Evolutionary conservation across 2,888 invertebrate species (phyloP).

Genomic region (Calameuta idolon): DNA sequence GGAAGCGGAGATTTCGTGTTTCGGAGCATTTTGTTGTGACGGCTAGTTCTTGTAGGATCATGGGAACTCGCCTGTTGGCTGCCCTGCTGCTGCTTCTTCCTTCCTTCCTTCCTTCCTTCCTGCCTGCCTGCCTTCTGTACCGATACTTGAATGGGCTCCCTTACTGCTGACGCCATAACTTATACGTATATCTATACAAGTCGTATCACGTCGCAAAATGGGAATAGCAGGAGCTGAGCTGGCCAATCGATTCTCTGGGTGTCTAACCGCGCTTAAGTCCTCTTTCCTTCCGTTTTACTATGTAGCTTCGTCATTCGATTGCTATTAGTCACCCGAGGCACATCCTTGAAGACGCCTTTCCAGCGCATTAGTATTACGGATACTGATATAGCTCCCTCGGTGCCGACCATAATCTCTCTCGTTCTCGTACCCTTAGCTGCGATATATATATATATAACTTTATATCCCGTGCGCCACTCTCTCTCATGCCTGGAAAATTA

Average conservation of each 20-base stretch:
- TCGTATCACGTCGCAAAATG: not conserved
- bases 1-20: not conserved
- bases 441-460: slow-evolving; percentile 14
- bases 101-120: too few species aligned
- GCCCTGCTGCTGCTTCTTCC: not conserved
- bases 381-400: not conserved
- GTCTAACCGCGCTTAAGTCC: slow-evolving; percentile 24
- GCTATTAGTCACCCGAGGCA: slow-evolving; percentile 30
- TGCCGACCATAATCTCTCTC: not conserved
- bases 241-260: slow-evolving; percentile 29
- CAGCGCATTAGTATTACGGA: not conserved
- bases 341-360: slow-evolving; percentile 16
- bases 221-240: slow-evolving; percentile 8
- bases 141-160: not conserved
- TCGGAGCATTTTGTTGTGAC: not conserved
- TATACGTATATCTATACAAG: not conserved
- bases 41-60: not conserved
- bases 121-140: not conserved
- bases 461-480: not conserved
- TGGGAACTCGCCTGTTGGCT: not conserved
- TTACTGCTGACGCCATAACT: not conserved
- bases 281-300: slow-evolving; percentile 1
- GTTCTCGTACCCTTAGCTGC: not conserved
- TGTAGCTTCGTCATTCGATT: not conserved
- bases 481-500: not conserved